Evolutionary conservation across 2,888 invertebrate genomes (phyloP).

Genomic region (Dynastes hyllus): DNA sequence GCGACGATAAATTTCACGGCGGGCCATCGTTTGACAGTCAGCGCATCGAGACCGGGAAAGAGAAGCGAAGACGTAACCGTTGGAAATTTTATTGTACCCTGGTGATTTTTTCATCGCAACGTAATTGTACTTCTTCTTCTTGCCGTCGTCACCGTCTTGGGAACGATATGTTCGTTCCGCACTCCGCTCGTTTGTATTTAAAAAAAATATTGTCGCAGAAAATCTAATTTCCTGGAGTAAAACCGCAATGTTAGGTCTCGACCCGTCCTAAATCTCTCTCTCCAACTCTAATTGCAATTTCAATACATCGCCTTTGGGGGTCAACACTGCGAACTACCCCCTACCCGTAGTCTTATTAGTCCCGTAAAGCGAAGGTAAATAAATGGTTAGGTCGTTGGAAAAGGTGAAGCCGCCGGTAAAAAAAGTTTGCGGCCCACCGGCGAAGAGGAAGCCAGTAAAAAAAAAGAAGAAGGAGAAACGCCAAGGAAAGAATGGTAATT

Average conservation of each 20-base stretch:
- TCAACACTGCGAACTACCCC: slow-evolving; percentile 8
- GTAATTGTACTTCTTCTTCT: slow-evolving; percentile 46
- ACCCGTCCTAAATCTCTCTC: slow-evolving; percentile 12
- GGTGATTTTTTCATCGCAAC: slow-evolving; percentile 44
- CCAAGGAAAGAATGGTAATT: slow-evolving; percentile 22
- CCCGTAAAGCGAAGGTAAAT: slow-evolving; percentile 20
- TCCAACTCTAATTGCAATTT: slow-evolving; percentile 27
- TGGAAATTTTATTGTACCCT: slow-evolving; percentile 43
- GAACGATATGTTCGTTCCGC: slow-evolving; percentile 37
- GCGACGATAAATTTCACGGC: slow-evolving; percentile 32
- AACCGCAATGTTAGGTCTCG: slow-evolving; percentile 1
- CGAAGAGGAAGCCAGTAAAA: background rate
- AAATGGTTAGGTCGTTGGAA: slow-evolving; percentile 2
- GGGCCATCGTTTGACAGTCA: slow-evolving; percentile 36
- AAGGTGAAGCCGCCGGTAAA: background rate
- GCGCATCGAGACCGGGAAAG: slow-evolving; percentile 9
- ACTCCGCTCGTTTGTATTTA: slow-evolving; percentile 6
- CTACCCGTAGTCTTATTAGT: slow-evolving; percentile 11
- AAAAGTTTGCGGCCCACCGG: background rate
- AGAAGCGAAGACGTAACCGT: slow-evolving; percentile 29
- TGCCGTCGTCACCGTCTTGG: slow-evolving; percentile 3
- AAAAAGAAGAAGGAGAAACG: background rate
- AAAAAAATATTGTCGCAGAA: slow-evolving; percentile 28
- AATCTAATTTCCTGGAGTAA: slow-evolving; percentile 20
- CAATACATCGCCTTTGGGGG: slow-evolving; percentile 11